Evolutionary conservation across 2,888 invertebrate genomes (phyloP), one percentile per base, ranked within the genome.

Genomic region (Cryptocephalus moraei): DNA sequence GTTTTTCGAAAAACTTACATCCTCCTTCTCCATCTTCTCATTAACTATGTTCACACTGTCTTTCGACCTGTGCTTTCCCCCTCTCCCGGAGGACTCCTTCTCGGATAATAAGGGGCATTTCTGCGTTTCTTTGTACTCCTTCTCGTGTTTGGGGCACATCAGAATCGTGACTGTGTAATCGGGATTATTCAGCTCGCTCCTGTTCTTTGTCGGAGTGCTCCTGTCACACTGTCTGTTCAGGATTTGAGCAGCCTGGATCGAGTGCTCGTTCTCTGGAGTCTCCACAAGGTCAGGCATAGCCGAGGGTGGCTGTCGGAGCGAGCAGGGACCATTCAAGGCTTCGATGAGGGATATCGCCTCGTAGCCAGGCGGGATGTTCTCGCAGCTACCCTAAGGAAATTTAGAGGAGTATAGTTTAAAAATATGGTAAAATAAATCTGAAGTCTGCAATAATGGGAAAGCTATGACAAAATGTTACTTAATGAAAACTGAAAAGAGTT

Each of bases 271-370:
- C 55, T 83, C 82, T 1, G 77, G 77, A 9, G 77, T 75, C 50
- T 76, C 77, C 1, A 76, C 75, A 33, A 72, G 49, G 55, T 72
- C 72, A 8, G 72, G 69, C 61, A 71, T 65, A 4, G 71, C 70
- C 2, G 72, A 63, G 9, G 71, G 68, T 8, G 70, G 68, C 47
- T 67, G 67, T 54, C 77, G 75, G 44, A 78, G 76, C 33, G 76
- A 74, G 60, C 80, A 85, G 8, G 93, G 94, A 0, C 96, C 96
- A 73, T 96, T 96, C 45, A 96, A 75, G 4, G 96, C 96, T 74
- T 96, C 96, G 56, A 96, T 88, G 45, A 96, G 76, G 0, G 95
- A 90, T 45, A 96, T 90, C 32, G 92, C 86, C 73, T 94, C 91
- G 71, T 93, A 96, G 1, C 95, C 95, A 0, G 86, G 79, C 9